Base-by-base conservation (phyloP, 1,140 invertebrate genomes). In the Macrosteles quadrilineatus region DNA sequence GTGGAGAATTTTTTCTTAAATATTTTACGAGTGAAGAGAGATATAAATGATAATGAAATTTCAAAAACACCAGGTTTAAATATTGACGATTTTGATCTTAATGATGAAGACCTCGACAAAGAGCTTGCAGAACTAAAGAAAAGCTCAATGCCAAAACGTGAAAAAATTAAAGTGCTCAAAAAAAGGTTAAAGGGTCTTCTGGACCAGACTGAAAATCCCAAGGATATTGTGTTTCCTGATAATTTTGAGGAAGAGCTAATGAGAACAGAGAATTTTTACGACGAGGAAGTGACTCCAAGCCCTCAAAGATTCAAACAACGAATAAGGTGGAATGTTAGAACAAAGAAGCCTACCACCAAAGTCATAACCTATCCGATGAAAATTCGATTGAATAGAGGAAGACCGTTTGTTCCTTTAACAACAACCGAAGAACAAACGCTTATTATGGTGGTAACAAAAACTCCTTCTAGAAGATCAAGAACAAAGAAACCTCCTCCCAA, bases 231-330 rank as follows among this genome's bases (percentile, higher is more conserved):
- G 14, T 50, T 50, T 50, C 47, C 47, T 50, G 47, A 50, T 4
- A 50, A 50, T 50, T 50, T 50, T 19, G 47, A 50, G 47, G 47
- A 50, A 21, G 47, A 50, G 14, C 47, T 50, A 4, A 50, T 50
- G 47, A 17, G 47, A 21, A 50, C 47, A 50, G 47, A 50, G 21
- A 21, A 21, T 50, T 50, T 19, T 3, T 17, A 50, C n/a, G 47
- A 50, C n/a, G 47, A 50, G n/a, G 47, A 21, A 3, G 4, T 21
- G n/a, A 21, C 14, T 50, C 14, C 6, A 4, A 50, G 21, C 4
- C 47, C 47, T 9, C 14, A 6, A 50, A 4, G 47, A 4, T 50
- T 50, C 47, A 50, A 50, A 19, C 6, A 50, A n/a, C 14, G 21
- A 21, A 19, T 50, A 9, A 17, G 21, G n/a, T 50, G 47, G 47